Evolutionary conservation across 2,797 vertebrate genomes (phyloP).

Genomic region (Halcyon chelicuti): DNA sequence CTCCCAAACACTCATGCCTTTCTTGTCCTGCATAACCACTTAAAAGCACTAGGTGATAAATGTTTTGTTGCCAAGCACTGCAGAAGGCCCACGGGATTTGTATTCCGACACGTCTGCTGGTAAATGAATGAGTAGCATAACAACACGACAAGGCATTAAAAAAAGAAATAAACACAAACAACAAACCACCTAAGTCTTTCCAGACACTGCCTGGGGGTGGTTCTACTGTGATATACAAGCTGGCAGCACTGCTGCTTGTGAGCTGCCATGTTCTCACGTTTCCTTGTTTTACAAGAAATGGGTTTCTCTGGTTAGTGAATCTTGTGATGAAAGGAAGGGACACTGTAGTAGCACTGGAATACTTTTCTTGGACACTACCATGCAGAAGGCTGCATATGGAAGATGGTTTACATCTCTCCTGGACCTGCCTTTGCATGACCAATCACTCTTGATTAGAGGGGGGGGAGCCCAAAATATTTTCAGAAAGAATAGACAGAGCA

Average conservation of each 20-base stretch:
- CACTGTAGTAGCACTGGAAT: not conserved
- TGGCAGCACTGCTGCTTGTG: not conserved
- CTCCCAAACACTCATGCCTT: not conserved
- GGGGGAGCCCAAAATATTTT: no score
- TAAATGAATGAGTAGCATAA: not conserved
- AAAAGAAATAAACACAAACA: not conserved
- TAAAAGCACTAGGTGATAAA: conserved; percentile 39
- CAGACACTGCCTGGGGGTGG: not conserved
- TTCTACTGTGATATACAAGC: not conserved
- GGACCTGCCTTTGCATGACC: not conserved
- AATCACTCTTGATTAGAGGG: not conserved
- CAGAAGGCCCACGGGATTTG: not conserved
- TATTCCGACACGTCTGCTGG: conserved; percentile 31
- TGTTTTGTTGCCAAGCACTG: not conserved
- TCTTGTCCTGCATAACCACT: not conserved
- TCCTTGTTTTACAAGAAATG: conserved; percentile 27
- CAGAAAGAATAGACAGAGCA: not conserved
- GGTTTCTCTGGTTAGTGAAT: not conserved
- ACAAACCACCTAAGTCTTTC: not conserved
- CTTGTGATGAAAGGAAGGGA: conserved; percentile 9
- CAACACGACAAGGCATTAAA: conserved; percentile 29
- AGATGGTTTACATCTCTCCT: not conserved
- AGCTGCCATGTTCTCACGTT: not conserved
- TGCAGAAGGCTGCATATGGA: not conserved
- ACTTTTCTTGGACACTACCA: not conserved